Conservation (phyloP, 2,888 invertebrate species). For the Incurvaria masculella region DNA sequence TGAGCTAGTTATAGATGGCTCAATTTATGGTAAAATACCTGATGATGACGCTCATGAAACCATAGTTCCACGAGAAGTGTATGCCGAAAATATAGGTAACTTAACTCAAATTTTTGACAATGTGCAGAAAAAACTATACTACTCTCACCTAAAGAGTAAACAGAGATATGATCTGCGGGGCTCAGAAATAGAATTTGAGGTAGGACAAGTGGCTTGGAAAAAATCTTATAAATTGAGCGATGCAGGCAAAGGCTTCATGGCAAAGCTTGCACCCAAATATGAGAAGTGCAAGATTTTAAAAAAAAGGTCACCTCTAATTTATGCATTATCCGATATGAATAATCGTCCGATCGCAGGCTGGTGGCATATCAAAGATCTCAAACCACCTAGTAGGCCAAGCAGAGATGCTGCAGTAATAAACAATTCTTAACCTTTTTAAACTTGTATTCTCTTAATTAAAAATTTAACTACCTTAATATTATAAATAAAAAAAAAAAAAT, state of each 20-base stretch:
- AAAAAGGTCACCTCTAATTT: slow-evolving; percentile 5
- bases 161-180: slow-evolving; percentile 14
- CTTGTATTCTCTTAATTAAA: too few relatives aligned
- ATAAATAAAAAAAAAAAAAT: too few relatives aligned
- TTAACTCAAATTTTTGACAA: slow-evolving; percentile 13
- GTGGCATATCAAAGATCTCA: background rate
- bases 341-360: background rate
- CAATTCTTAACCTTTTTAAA: too few relatives aligned
- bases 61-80: slow-evolving; percentile 13
- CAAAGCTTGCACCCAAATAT: slow-evolving; percentile 7
- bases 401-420: too few relatives aligned
- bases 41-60: slow-evolving; percentile 6
- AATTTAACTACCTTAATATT: too few relatives aligned
- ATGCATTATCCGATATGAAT: background rate
- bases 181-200: slow-evolving; percentile 12
- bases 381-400: too few relatives aligned
- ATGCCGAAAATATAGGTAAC: slow-evolving; percentile 14
- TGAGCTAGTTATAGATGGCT: slow-evolving; percentile 14
- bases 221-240: background rate
- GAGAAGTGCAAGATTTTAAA: background rate
- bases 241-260: background rate
- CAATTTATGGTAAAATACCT: slow-evolving; percentile 9
- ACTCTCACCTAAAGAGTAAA: slow-evolving; percentile 14
- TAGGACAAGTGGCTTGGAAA: slow-evolving; percentile 11
- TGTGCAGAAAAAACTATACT: slow-evolving; percentile 10